Evolutionary conservation across 2,113 vertebrate species (phyloP).

Genomic region (Mystacornis crossleyi): DNA sequence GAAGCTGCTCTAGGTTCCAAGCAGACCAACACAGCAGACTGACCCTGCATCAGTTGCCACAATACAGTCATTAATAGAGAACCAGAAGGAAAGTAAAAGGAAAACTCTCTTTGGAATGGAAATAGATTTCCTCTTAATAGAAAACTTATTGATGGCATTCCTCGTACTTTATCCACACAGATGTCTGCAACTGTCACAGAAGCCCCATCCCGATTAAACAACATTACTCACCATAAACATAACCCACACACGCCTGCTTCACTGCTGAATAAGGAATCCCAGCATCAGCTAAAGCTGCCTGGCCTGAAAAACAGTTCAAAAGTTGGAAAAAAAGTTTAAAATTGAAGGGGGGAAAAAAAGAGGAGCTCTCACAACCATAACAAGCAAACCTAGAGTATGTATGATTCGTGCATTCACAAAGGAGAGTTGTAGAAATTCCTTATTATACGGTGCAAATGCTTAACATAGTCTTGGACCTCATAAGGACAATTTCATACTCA

Average conservation of each 20-base stretch:
- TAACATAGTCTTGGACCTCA: not conserved
- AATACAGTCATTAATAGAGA: not conserved
- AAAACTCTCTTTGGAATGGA: not conserved
- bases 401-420: not conserved
- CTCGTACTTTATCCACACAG: not conserved
- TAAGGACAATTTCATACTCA: not conserved
- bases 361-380: not conserved
- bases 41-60: not conserved
- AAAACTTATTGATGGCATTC: not conserved
- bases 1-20: not conserved
- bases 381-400: not conserved
- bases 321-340: not conserved
- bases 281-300: constrained; percentile 89
- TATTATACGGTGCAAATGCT: not conserved
- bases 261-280: constrained; percentile 86
- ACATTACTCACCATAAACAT: constrained; percentile 87
- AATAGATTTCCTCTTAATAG: not conserved
- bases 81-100: not conserved
- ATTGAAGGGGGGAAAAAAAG: not conserved
- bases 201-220: not conserved
- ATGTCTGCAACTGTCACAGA: not conserved
- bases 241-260: constrained; percentile 92
- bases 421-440: not conserved
- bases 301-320: constrained; percentile 69
- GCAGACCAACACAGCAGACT: not conserved